phyloP scores from a whole-genome alignment of 92 coral and sea anemone species.

The Siderastrea siderea region DNA sequence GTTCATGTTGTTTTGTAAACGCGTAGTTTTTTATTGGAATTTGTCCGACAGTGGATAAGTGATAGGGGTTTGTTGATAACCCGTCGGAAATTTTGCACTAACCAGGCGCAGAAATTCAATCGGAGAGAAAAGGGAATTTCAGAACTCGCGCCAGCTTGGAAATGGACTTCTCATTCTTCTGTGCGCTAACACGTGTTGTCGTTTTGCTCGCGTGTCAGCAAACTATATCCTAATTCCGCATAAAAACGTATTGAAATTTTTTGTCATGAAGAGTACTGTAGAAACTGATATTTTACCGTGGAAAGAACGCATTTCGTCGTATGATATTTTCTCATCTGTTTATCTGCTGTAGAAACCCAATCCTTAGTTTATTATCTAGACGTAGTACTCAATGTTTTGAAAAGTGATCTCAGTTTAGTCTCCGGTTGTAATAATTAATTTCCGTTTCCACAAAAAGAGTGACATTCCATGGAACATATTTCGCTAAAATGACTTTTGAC shows the following conservation, averaged over 20 bases:
- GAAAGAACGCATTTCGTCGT: background rate
- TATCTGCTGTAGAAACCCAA: constrained; percentile 11
- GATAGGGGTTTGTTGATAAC: background rate
- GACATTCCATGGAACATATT: background rate
- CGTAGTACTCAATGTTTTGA: background rate
- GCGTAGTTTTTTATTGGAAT: constrained; percentile 1
- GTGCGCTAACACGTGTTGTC: too few relatives aligned
- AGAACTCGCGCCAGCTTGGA: too few relatives aligned
- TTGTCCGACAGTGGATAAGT: background rate
- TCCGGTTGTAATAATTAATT: background rate
- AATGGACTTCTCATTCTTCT: too few relatives aligned
- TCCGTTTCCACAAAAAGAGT: background rate
- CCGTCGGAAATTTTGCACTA: background rate
- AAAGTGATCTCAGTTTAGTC: background rate
- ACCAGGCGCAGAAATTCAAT: background rate
- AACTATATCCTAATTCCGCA: too few relatives aligned
- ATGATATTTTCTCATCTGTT: background rate
- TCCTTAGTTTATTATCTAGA: background rate
- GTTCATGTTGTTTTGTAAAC: constrained; percentile 8
- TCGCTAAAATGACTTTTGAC: background rate
- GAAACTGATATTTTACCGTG: background rate
- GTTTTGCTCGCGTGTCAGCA: too few relatives aligned
- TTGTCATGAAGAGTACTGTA: background rate
- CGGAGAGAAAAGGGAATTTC: too few relatives aligned
- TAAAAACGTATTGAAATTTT: background rate